Evolutionary conservation across 2,888 invertebrate genomes (phyloP), one percentile per base, ranked within the genome.

Genomic region (Drosophila prostipennis): DNA sequence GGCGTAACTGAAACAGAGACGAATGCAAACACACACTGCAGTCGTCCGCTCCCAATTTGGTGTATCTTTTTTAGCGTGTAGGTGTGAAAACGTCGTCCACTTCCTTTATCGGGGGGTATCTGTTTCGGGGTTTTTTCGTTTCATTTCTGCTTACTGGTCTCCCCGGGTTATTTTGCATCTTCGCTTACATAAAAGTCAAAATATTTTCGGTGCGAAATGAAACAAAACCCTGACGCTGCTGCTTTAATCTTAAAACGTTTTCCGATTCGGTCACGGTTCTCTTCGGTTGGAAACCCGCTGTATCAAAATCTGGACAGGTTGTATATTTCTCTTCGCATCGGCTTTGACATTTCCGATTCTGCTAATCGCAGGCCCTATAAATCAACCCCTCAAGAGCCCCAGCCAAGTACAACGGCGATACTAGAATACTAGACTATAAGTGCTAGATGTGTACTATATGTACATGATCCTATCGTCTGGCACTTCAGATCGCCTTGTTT

Each of bases 11-110:
- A 56, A 36, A 45, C 55, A 37, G 45, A 60, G 64, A 76, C 57
- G 59, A 74, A 64, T 74, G 74, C 69, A 73, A 74, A 75, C 76
- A 75, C 53, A 45, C 65, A 67, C 36, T 74, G 68, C 69, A 63
- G 34, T 69, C 32, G 48, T n/a, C 57, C 54, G 51, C 54, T 71
- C 40, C 65, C 54, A 73, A 72, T 69, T 65, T 68, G 51, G 49
- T 45, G 56, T 72, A 39, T 59, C 57, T 65, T 71, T 73, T 89
- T 89, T 89, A 90, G 88, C 89, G 71, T 79, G 78, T 90, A 89
- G 90, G 89, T 89, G 89, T 88, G 90, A 89, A 89, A 89, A 90
- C 79, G 75, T 74, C 77, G 64, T 73, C 72, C 85, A 88, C 89
- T 84, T 84, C 83, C 87, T 89, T 88, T 84, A 84, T 84, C 85